Percentiles rank a stretch among this genome's conserved stretches.
These are phyloP conservation scores for Hyles vespertilio DNA, from an alignment of 1,140 invertebrate genomes.

Conservation along the genomic window DNA sequence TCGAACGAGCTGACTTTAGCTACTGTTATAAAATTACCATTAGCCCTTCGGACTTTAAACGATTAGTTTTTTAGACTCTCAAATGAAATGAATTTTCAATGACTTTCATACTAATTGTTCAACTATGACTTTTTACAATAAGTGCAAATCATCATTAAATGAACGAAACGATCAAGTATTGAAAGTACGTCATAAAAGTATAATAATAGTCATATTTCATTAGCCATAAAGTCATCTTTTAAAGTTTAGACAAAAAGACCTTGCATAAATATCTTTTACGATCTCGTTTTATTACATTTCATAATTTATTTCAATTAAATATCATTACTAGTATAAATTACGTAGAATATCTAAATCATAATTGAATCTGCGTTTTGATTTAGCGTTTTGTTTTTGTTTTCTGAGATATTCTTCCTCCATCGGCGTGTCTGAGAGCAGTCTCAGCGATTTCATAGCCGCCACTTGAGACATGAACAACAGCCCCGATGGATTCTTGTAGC, in stretches of 20 bases:
- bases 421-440: slow-evolving; percentile 31
- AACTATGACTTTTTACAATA: too few species aligned
- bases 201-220: too few species aligned
- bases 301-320: not conserved
- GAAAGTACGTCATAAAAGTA: too few species aligned
- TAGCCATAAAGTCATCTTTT: too few species aligned
- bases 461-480: slow-evolving; percentile 49
- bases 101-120: too few species aligned
- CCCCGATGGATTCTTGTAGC: slow-evolving; percentile 42
- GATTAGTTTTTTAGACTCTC: not conserved
- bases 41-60: not conserved
- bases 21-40: slow-evolving; percentile 6
- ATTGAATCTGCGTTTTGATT: not conserved
- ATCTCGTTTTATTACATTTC: not conserved
- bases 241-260: too few species aligned
- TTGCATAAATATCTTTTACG: not conserved
- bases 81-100: slow-evolving; percentile 4
- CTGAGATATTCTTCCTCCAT: not conserved
- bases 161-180: too few species aligned
- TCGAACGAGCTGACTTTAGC: not conserved
- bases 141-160: too few species aligned
- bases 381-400: slow-evolving; percentile 2
- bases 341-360: not conserved
- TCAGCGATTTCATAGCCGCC: slow-evolving; percentile 46
- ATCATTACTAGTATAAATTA: not conserved